A percentile compares a stretch with the other conserved stretches of the same genome.
These are phyloP conservation scores for Hylaea fasciaria DNA, from an alignment of 2,888 invertebrate species.

Conservation along the genomic window DNA sequence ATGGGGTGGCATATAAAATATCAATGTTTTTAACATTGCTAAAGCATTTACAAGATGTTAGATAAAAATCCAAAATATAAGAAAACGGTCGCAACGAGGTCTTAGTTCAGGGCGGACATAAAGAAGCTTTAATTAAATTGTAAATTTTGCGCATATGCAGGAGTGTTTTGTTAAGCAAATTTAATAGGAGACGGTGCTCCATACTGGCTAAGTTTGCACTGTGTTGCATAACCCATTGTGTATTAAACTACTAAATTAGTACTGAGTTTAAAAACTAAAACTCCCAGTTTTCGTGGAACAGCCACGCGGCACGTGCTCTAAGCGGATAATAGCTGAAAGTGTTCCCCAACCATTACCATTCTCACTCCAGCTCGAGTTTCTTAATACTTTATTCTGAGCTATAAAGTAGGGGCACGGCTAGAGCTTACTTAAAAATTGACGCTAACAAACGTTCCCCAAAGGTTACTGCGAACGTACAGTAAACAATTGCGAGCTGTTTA, in stretches of 20 bases:
- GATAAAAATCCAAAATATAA: too few species aligned
- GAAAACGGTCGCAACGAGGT: too few species aligned
- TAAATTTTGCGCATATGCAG: conserved; percentile 49
- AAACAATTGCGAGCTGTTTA: conserved; percentile 13
- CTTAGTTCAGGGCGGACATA: neutral
- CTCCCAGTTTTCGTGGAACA: conserved; percentile 36
- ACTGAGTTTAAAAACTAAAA: conserved; percentile 40
- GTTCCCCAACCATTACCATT: conserved; percentile 15
- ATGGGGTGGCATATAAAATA: too few species aligned
- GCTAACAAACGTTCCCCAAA: conserved; percentile 14
- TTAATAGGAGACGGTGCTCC: conserved; percentile 59
- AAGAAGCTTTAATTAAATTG: conserved; percentile 47
- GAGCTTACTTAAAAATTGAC: conserved; percentile 19
- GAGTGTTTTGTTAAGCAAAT: conserved; percentile 62
- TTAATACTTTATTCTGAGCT: conserved; percentile 10
- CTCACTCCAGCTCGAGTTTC: conserved; percentile 19
- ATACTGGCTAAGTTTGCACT: conserved; percentile 57
- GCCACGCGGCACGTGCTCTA: conserved; percentile 18
- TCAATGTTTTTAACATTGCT: too few species aligned
- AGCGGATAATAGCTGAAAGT: conserved; percentile 27
- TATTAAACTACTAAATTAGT: conserved; percentile 66
- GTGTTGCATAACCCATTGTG: conserved; percentile 61
- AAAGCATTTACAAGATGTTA: too few species aligned
- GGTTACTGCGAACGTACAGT: conserved; percentile 11
- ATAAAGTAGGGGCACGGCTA: conserved; percentile 8